Conservation (phyloP, 1,140 invertebrate genomes). For the Coptotermes formosanus region DNA sequence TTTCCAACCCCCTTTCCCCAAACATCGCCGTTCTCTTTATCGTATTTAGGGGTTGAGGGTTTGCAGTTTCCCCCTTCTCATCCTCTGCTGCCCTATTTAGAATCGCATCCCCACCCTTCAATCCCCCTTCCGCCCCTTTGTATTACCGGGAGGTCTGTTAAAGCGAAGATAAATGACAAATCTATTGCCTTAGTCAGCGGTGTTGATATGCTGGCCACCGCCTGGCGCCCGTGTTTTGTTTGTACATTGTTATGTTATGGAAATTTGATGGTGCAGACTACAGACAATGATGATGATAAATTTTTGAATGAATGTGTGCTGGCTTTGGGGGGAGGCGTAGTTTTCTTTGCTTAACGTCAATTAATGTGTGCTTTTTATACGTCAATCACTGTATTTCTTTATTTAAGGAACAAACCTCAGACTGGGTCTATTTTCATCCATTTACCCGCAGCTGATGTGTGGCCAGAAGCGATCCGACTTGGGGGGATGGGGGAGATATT, state of each 20-base stretch:
- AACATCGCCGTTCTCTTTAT: conserved; percentile 1
- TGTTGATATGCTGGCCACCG: conserved; percentile 12
- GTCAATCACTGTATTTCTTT: neutral
- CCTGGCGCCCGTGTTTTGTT: conserved; percentile 12
- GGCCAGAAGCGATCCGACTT: neutral
- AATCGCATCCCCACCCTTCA: neutral
- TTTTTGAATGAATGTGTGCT: conserved; percentile 1
- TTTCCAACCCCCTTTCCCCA: neutral
- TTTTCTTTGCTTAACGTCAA: neutral
- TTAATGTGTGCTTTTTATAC: neutral
- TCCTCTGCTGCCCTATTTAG: conserved; percentile 9
- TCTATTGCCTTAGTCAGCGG: conserved; percentile 17
- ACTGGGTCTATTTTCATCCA: too few species aligned
- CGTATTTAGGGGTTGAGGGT: neutral
- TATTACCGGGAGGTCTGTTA: conserved; percentile 18
- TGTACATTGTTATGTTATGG: conserved; percentile 19
- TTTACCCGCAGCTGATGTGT: neutral
- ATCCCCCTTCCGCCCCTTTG: neutral
- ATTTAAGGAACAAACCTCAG: neutral
- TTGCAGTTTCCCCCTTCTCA: conserved; percentile 13
- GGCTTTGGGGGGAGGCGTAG: neutral
- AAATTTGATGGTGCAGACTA: neutral
- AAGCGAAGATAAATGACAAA: conserved; percentile 17
- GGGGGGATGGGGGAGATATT: too few species aligned
- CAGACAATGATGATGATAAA: conserved; percentile 8